A percentile compares a stretch with the other conserved stretches of the same genome.
phyloP scores from a whole-genome alignment of 2,888 invertebrate genomes.

The Tineola bisselliella region DNA sequence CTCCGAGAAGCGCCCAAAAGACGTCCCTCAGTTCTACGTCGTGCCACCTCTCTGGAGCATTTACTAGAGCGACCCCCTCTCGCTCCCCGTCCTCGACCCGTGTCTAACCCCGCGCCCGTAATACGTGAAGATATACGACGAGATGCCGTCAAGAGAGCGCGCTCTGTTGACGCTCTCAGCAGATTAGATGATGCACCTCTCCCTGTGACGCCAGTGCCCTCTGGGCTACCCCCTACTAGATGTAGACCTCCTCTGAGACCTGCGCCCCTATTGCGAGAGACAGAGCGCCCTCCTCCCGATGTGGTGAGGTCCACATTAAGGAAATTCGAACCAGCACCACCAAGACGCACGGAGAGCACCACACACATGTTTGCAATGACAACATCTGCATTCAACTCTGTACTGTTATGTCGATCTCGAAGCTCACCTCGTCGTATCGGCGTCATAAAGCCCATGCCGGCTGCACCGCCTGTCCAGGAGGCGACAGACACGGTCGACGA shows the following conservation, averaged over 20 bases:
- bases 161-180: conserved; percentile 86
- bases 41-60: conserved; percentile 87
- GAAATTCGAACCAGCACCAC: conserved; percentile 77
- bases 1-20: conserved; percentile 77
- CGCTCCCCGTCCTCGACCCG: conserved; percentile 30
- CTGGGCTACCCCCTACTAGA: conserved; percentile 74
- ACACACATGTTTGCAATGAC: conserved; percentile 25
- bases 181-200: conserved; percentile 71
- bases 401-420: conserved; percentile 19
- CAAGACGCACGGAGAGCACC: conserved; percentile 42
- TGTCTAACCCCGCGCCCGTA: conserved; percentile 28
- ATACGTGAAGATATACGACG: conserved; percentile 51
- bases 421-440: conserved; percentile 49
- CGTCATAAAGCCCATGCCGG: conserved; percentile 66
- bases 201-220: conserved; percentile 63
- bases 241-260: conserved; percentile 39
- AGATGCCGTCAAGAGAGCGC: conserved; percentile 81
- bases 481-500: conserved; percentile 23
- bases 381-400: conserved; percentile 23
- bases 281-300: conserved; percentile 78
- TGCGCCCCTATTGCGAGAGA: conserved; percentile 58
- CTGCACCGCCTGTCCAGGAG: conserved; percentile 9
- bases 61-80: conserved; percentile 73
- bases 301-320: conserved; percentile 86
- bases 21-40: conserved; percentile 77